phyloP scores from a whole-genome alignment of 2,113 vertebrate genomes.

The Zosterops japonicus region DNA sequence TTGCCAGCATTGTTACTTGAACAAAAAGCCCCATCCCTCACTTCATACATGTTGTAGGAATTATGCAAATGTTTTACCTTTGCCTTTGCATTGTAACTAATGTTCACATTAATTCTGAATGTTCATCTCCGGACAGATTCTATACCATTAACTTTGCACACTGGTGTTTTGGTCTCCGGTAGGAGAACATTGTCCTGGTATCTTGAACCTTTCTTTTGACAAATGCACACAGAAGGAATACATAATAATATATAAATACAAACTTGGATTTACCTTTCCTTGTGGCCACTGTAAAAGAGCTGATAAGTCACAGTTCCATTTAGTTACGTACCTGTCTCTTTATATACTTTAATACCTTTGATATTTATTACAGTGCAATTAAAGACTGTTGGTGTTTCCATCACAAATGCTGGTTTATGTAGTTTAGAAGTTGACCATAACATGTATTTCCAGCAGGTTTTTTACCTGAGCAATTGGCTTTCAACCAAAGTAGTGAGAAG shows the following conservation, averaged over 20 bases:
- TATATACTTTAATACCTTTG: neutral
- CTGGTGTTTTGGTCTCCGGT: neutral
- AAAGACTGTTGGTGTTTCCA: neutral
- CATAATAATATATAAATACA: neutral
- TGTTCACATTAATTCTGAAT: neutral
- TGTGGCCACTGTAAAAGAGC: neutral
- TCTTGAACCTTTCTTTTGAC: neutral
- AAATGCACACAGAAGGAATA: neutral
- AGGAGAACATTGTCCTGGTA: neutral
- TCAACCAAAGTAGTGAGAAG: neutral
- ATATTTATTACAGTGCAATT: neutral
- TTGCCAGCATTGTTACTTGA: neutral
- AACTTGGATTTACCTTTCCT: neutral
- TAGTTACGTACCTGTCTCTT: neutral
- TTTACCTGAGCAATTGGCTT: neutral
- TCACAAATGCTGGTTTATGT: neutral
- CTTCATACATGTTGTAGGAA: neutral
- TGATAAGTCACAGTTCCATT: neutral
- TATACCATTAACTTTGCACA: neutral
- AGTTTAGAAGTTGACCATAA: slow-evolving; percentile 1
- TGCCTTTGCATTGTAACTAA: neutral
- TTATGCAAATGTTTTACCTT: neutral
- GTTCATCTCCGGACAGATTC: neutral
- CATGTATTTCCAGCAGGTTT: slow-evolving; percentile 3
- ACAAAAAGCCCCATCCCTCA: neutral